These are phyloP conservation scores for Gobio occitaniae DNA, from an alignment of 2,797 vertebrate genomes.

Conservation along the genomic window DNA sequence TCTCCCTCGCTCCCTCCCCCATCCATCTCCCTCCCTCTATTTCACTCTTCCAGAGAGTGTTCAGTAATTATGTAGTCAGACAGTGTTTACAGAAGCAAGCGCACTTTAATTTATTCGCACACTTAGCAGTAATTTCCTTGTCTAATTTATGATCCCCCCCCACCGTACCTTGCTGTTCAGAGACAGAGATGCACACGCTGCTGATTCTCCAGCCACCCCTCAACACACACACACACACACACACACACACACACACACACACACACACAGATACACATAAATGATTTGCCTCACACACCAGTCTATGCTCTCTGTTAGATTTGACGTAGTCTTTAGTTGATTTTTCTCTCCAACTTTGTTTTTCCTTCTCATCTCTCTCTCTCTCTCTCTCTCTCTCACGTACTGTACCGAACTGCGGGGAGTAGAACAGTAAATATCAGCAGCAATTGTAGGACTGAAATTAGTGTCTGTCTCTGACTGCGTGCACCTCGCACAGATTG, in stretches of 20 bases:
- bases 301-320: slow-evolving; percentile 22
- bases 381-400: slow-evolving; percentile 14
- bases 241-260: background rate
- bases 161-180: slow-evolving; percentile 51
- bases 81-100: slow-evolving; percentile 72
- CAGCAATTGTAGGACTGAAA: slow-evolving; percentile 55
- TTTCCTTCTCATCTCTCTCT: slow-evolving; percentile 35
- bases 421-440: slow-evolving; percentile 45
- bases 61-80: slow-evolving; percentile 71
- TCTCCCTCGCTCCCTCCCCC: slow-evolving; percentile 19
- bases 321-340: slow-evolving; percentile 45
- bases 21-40: slow-evolving; percentile 26
- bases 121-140: slow-evolving; percentile 68
- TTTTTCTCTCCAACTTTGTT: slow-evolving; percentile 33
- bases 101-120: slow-evolving; percentile 70
- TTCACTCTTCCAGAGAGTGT: slow-evolving; percentile 53
- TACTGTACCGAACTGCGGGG: slow-evolving; percentile 24
- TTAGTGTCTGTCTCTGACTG: slow-evolving; percentile 44
- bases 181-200: slow-evolving; percentile 51
- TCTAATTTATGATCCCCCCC: slow-evolving; percentile 64
- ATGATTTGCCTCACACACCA: background rate
- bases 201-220: slow-evolving; percentile 44
- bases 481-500: slow-evolving; percentile 22
- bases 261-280: slow-evolving; percentile 17
- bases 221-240: slow-evolving; percentile 9